phyloP scores from a whole-genome alignment of 1,140 invertebrate species.

The Polypedilum vanderplanki region DNA sequence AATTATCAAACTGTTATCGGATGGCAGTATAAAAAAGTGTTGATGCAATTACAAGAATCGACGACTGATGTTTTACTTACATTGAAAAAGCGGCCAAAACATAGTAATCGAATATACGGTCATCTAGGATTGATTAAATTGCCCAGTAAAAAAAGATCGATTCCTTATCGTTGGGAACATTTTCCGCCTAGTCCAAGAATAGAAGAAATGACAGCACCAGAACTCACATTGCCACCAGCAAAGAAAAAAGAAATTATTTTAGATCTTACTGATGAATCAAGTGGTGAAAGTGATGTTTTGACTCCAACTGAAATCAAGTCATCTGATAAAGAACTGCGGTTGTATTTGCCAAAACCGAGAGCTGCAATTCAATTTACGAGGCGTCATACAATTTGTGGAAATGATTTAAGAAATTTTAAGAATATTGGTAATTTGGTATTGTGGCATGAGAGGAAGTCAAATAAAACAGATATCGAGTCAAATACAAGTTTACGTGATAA shows the following conservation, averaged over 20 bases:
- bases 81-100: conserved; percentile 74
- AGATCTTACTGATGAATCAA: conserved; percentile 20
- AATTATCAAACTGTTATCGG: conserved; percentile 89
- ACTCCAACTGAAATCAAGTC: conserved; percentile 40
- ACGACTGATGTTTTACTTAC: conserved; percentile 74
- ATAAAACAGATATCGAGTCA: conserved; percentile 39
- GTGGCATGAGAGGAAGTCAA: conserved; percentile 39
- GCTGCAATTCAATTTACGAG: conserved; percentile 55
- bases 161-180: conserved; percentile 56
- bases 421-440: conserved; percentile 36
- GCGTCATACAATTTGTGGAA: conserved; percentile 78
- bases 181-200: conserved; percentile 54
- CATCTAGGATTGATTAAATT: conserved; percentile 73
- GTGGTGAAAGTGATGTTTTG: conserved; percentile 40
- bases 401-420: conserved; percentile 38
- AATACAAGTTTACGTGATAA: conserved; percentile 52
- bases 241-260: conserved; percentile 44
- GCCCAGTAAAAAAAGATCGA: conserved; percentile 64
- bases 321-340: conserved; percentile 42
- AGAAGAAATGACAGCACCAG: conserved; percentile 57
- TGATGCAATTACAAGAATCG: conserved; percentile 67
- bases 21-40: conserved; percentile 77
- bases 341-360: conserved; percentile 70
- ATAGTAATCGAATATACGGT: conserved; percentile 68
- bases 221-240: conserved; percentile 54